Percentiles rank a stretch among this genome's conserved stretches.
These are phyloP conservation scores for Ciona savignyi DNA, from an alignment of 23 tunicate genomes.

Conservation along the genomic window DNA sequence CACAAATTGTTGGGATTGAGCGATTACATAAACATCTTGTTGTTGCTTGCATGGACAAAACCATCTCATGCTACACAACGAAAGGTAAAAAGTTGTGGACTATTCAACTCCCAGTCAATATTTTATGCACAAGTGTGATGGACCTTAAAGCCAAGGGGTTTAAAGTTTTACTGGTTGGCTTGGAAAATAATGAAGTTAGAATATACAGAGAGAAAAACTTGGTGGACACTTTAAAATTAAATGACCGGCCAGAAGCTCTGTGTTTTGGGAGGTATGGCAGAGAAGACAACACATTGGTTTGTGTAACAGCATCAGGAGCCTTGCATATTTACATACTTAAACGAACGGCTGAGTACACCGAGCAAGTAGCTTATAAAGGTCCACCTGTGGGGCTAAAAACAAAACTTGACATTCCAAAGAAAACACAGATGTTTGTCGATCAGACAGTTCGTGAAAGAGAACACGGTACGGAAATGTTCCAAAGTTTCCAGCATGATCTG, in stretches of 20 bases:
- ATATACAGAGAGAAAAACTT: constrained; percentile 75
- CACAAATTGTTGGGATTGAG: constrained; percentile 85
- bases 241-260: constrained; percentile 68
- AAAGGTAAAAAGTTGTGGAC: constrained; percentile 76
- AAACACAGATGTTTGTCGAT: constrained; percentile 85
- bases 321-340: constrained; percentile 55
- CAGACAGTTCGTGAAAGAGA: constrained; percentile 82
- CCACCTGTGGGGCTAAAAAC: constrained; percentile 53
- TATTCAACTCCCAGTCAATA: constrained; percentile 47
- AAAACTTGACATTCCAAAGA: constrained; percentile 79
- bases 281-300: constrained; percentile 75
- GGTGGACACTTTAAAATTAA: constrained; percentile 58
- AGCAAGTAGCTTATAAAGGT: constrained; percentile 38
- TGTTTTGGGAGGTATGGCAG: constrained; percentile 84
- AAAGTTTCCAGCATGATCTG: constrained; percentile 85
- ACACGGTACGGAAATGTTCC: constrained; percentile 69
- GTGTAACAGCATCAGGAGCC: constrained; percentile 73
- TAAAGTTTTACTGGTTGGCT: constrained; percentile 74
- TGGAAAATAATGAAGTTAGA: constrained; percentile 48
- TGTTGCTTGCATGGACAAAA: constrained; percentile 59
- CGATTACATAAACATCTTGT: constrained; percentile 55
- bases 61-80: constrained; percentile 52
- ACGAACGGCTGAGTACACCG: constrained; percentile 64
- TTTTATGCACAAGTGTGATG: constrained; percentile 66
- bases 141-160: constrained; percentile 81